Evolutionary conservation across 2,797 vertebrate genomes (phyloP).

Genomic region (Parauchenoglanis ngamensis): DNA sequence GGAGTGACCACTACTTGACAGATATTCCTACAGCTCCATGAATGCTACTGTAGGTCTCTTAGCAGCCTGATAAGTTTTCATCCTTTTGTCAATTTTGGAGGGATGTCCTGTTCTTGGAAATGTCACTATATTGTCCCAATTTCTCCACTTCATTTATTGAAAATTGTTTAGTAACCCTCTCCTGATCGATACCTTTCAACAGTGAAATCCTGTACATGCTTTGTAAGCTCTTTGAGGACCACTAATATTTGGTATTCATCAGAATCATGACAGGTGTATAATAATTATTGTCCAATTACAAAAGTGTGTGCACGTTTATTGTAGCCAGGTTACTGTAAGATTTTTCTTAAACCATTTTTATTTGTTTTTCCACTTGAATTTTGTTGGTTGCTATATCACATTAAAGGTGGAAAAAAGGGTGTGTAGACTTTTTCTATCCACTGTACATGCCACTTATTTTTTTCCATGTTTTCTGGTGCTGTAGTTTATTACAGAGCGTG

Average conservation of each 20-base stretch:
- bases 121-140: neutral
- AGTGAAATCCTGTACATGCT: neutral
- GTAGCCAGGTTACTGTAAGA: neutral
- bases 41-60: neutral
- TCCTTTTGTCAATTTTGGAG: neutral
- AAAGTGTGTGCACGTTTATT: neutral
- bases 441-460: neutral
- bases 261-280: neutral
- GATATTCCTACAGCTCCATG: neutral
- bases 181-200: neutral
- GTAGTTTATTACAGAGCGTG: slow-evolving; percentile 83
- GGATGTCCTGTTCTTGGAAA: neutral
- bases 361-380: neutral
- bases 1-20: neutral
- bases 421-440: neutral
- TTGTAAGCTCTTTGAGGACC: neutral
- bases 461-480: neutral
- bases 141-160: neutral
- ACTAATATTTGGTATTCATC: neutral
- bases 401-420: neutral
- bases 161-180: neutral
- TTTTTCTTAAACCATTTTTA: neutral
- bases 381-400: neutral
- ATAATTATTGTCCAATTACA: neutral
- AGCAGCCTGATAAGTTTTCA: neutral